Percentiles rank a stretch among this genome's conserved stretches.
Conservation (phyloP, 2,888 invertebrate species). For the Peribatodes rhomboidaria region DNA sequence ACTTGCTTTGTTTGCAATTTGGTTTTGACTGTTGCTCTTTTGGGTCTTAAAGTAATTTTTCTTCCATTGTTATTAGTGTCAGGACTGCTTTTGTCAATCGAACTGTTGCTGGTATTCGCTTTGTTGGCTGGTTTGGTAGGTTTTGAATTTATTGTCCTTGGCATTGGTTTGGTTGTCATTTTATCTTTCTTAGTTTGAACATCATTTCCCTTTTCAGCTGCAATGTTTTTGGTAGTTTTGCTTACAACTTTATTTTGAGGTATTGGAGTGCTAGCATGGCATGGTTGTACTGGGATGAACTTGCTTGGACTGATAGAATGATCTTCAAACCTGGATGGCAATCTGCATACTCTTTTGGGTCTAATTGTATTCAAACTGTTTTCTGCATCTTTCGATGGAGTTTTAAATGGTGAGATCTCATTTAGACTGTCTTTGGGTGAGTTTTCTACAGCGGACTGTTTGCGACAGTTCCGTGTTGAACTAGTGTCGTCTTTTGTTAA, state of each 20-base stretch:
- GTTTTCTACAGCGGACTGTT: conserved; percentile 27
- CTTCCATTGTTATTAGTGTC: conserved; percentile 68
- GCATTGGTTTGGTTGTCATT: conserved; percentile 20
- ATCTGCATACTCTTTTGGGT: conserved; percentile 69
- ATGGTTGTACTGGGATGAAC: conserved; percentile 67
- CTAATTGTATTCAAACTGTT: conserved; percentile 61
- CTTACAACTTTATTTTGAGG: conserved; percentile 41
- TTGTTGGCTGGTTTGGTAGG: conserved; percentile 16
- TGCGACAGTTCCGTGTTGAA: conserved; percentile 23
- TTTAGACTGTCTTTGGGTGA: conserved; percentile 20
- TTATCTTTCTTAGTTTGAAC: conserved; percentile 7
- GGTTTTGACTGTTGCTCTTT: conserved; percentile 27
- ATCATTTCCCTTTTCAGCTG: conserved; percentile 30
- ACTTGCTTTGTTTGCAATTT: conserved; percentile 41
- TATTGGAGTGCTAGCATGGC: conserved; percentile 74
- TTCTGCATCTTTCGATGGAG: conserved; percentile 56
- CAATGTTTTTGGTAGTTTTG: conserved; percentile 17
- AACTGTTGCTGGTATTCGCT: conserved; percentile 23
- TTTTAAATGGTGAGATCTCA: conserved; percentile 58
- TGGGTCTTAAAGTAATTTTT: conserved; percentile 33
- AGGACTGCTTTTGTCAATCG: conserved; percentile 51
- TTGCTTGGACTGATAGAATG: conserved; percentile 73
- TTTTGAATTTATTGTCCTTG: conserved; percentile 29
- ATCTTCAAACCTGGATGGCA: conserved; percentile 74
- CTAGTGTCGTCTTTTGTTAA: conserved; percentile 34